These are phyloP conservation scores for Anomalospiza imberbis DNA, from an alignment of 2,797 vertebrate species.

Conservation along the genomic window DNA sequence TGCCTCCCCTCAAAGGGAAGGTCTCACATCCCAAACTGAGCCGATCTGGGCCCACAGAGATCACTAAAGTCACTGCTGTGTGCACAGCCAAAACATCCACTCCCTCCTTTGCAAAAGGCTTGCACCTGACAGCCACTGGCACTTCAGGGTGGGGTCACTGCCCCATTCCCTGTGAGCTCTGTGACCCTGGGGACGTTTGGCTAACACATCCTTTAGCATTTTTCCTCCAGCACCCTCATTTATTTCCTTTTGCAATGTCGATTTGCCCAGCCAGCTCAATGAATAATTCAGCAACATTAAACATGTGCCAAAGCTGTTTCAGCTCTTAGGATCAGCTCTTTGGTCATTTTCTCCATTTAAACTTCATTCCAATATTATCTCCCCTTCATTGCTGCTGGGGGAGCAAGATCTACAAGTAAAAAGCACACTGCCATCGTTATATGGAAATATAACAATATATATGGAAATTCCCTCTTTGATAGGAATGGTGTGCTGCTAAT, in stretches of 20 bases:
- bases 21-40: background rate
- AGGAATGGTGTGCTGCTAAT: background rate
- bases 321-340: background rate
- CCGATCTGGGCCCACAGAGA: background rate
- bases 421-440: background rate
- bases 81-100: background rate
- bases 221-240: background rate
- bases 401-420: background rate
- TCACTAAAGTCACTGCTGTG: background rate
- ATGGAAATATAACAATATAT: constrained; percentile 33
- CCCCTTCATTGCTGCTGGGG: background rate
- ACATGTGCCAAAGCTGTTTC: background rate
- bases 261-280: background rate
- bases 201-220: background rate
- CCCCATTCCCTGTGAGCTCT: background rate
- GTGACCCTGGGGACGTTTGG: background rate
- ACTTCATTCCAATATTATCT: constrained; percentile 5
- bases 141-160: background rate
- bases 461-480: constrained; percentile 30
- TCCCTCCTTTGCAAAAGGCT: background rate
- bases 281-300: constrained; percentile 53
- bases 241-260: background rate
- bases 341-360: background rate
- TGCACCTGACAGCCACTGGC: background rate
- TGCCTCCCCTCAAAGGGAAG: background rate